These are phyloP conservation scores for Eristalis tenax DNA, from an alignment of 2,888 invertebrate species.

Conservation along the genomic window DNA sequence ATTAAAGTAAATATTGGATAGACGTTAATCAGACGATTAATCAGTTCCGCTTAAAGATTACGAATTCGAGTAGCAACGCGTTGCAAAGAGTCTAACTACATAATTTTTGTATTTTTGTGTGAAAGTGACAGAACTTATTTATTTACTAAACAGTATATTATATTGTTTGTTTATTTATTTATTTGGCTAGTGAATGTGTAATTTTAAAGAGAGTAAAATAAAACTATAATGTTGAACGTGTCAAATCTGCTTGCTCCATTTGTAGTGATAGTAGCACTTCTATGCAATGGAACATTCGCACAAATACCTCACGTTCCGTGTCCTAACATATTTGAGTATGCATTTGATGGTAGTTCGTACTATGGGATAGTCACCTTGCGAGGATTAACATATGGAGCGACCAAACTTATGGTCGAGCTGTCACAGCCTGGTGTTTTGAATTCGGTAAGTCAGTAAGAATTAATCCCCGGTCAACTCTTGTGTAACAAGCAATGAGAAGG, in stretches of 20 bases:
- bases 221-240: slow-evolving; percentile 15
- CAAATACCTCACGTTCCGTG: slow-evolving; percentile 43
- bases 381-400: slow-evolving; percentile 34
- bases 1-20: slow-evolving; percentile 18
- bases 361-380: slow-evolving; percentile 40
- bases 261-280: slow-evolving; percentile 1
- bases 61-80: background rate
- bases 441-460: slow-evolving; percentile 23
- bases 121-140: background rate
- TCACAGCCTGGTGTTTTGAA: slow-evolving; percentile 32
- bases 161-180: background rate
- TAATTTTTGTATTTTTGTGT: background rate
- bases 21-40: background rate
- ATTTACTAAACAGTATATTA: background rate
- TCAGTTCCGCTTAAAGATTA: background rate
- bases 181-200: background rate
- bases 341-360: background rate
- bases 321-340: slow-evolving; percentile 43
- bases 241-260: background rate
- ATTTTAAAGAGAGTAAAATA: background rate
- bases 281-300: slow-evolving; percentile 3
- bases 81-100: background rate
- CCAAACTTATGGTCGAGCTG: slow-evolving; percentile 30
- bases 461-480: too few species aligned
- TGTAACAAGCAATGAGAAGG: too few species aligned